Evolutionary conservation across 92 coral and sea anemone genomes (phyloP).

Genomic region (Phenganax subtilis): DNA sequence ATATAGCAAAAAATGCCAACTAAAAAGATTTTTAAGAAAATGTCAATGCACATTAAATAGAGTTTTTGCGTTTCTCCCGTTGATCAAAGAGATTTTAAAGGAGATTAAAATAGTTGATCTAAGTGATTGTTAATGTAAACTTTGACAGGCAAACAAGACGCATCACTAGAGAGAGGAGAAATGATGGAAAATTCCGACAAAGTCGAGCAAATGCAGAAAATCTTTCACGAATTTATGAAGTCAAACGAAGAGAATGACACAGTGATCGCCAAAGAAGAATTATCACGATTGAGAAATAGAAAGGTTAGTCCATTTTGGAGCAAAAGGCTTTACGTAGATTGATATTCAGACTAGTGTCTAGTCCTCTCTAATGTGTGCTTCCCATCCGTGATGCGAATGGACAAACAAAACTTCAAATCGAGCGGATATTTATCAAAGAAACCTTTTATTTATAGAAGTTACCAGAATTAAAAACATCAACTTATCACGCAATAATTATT

Average conservation of each 20-base stretch:
- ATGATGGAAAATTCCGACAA: conserved; percentile 5
- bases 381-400: neutral
- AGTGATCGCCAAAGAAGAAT: conserved; percentile 65
- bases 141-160: conserved; percentile 22
- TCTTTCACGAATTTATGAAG: conserved; percentile 88
- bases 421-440: neutral
- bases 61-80: too few relatives aligned
- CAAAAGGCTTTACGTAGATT: too few relatives aligned
- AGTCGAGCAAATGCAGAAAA: conserved; percentile 61
- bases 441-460: conserved; percentile 12
- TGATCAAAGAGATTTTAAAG: too few relatives aligned
- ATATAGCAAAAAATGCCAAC: too few relatives aligned
- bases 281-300: conserved; percentile 6
- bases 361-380: neutral
- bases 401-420: neutral
- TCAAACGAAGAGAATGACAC: conserved; percentile 66
- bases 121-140: neutral
- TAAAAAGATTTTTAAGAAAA: too few relatives aligned
- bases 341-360: too few relatives aligned
- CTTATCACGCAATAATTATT: conserved; percentile 29
- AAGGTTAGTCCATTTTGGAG: neutral
- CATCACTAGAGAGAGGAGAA: neutral
- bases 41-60: too few relatives aligned
- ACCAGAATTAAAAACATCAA: conserved; percentile 19
- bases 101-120: too few relatives aligned